Evolutionary conservation across 92 coral and sea anemone species (phyloP).

Genomic region (Actinostola sp.): DNA sequence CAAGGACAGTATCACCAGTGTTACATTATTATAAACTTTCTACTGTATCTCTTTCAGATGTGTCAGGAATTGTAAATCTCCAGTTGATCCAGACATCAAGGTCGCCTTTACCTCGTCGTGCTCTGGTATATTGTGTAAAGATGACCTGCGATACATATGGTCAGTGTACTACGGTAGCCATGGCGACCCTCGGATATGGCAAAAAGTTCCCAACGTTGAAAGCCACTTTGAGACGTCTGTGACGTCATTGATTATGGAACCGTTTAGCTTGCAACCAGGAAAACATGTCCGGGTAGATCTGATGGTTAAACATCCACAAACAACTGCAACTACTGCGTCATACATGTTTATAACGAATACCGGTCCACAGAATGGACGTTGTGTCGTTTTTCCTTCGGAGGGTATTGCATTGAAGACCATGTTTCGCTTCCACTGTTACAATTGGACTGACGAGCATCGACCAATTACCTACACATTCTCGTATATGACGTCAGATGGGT

Average conservation of each 20-base stretch:
- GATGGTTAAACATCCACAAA: not conserved
- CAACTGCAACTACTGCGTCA: slow-evolving; percentile 36
- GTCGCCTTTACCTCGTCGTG: slow-evolving; percentile 52
- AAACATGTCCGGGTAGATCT: not conserved
- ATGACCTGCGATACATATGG: slow-evolving; percentile 36
- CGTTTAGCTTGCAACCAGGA: slow-evolving; percentile 3
- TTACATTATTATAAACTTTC: not conserved
- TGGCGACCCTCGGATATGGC: slow-evolving; percentile 23
- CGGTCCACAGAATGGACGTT: slow-evolving; percentile 59
- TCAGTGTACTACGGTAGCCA: slow-evolving; percentile 28
- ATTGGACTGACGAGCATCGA: slow-evolving; percentile 66
- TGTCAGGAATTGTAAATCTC: slow-evolving; percentile 55
- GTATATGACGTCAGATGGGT: slow-evolving; percentile 49
- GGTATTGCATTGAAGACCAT: slow-evolving; percentile 64
- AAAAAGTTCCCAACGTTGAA: slow-evolving; percentile 18
- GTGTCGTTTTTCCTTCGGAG: slow-evolving; percentile 32
- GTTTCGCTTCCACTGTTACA: slow-evolving; percentile 55
- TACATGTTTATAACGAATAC: slow-evolving; percentile 51
- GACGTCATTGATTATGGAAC: slow-evolving; percentile 9
- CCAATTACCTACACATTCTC: slow-evolving; percentile 53
- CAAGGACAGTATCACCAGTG: not conserved
- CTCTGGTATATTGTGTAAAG: slow-evolving; percentile 29
- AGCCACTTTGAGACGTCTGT: slow-evolving; percentile 30
- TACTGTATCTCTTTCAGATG: slow-evolving; percentile 39
- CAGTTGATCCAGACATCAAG: slow-evolving; percentile 56